Evolutionary conservation across 2,797 vertebrate species (phyloP).

Genomic region (Hapalemur alaotrensis): DNA sequence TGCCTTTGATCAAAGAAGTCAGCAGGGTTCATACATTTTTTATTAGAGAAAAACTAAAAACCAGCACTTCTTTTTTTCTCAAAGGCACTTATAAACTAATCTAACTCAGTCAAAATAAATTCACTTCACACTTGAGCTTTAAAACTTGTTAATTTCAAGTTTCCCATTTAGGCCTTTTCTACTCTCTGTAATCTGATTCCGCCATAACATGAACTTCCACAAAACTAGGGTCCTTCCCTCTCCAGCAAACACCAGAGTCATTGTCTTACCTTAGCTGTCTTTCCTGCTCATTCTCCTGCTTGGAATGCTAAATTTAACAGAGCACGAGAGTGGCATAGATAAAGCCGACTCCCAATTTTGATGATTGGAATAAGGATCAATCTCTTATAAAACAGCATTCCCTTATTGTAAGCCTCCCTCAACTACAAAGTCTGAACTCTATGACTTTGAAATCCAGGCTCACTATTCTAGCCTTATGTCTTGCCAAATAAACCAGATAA

Average conservation of each 20-base stretch:
- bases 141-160: background rate
- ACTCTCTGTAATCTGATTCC: background rate
- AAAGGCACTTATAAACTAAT: background rate
- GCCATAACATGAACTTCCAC: rapidly evolving
- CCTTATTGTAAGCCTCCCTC: background rate
- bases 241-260: background rate
- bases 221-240: too few species aligned
- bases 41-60: background rate
- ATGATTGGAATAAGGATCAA: background rate
- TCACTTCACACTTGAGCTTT: background rate
- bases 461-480: background rate
- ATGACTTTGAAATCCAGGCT: background rate
- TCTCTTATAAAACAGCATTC: too few species aligned
- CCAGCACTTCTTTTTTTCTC: rapidly evolving
- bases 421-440: background rate
- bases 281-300: rapidly evolving
- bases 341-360: too few species aligned
- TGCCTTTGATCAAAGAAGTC: background rate
- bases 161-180: background rate
- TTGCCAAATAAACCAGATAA: background rate
- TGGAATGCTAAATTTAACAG: background rate
- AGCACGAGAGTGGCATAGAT: rapidly evolving
- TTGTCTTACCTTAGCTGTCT: too few species aligned
- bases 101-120: background rate
- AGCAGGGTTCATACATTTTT: background rate